These are phyloP conservation scores for Oxyura jamaicensis DNA, from an alignment of 2,113 vertebrate species.

Conservation along the genomic window DNA sequence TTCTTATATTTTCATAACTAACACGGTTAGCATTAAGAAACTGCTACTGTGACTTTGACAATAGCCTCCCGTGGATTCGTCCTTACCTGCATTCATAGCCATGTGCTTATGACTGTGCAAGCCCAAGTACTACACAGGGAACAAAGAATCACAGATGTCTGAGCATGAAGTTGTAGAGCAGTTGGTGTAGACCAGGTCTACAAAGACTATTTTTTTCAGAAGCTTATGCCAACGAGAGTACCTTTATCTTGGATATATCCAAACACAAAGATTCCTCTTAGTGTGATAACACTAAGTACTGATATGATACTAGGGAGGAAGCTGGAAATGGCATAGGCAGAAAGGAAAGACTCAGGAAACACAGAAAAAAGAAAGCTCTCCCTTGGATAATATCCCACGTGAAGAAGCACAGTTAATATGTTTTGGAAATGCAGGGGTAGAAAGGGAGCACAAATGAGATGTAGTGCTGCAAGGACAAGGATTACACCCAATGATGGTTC, in stretches of 20 bases:
- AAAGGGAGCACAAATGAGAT: neutral
- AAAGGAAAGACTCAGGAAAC: neutral
- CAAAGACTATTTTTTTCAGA: constrained; percentile 57
- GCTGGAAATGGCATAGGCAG: neutral
- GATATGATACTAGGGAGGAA: neutral
- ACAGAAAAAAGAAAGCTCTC: neutral
- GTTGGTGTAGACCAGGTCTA: constrained; percentile 35
- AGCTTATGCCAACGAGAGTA: neutral
- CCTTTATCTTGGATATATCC: neutral
- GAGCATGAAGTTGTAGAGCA: constrained; percentile 1
- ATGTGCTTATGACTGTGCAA: neutral
- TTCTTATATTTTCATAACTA: constrained; percentile 31
- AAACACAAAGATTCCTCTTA: neutral
- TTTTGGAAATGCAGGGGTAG: neutral
- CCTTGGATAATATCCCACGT: neutral
- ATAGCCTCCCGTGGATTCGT: constrained; percentile 31
- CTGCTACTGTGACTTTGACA: constrained; percentile 17
- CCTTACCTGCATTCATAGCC: constrained; percentile 2
- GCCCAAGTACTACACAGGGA: constrained; percentile 14
- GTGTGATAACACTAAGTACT: neutral
- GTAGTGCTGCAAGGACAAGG: neutral
- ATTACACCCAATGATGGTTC: accelerated
- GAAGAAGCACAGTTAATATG: neutral
- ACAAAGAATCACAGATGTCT: constrained; percentile 44
- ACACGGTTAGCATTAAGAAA: constrained; percentile 40